Percentiles rank a stretch among this genome's conserved stretches.
phyloP scores from a whole-genome alignment of 2,797 vertebrate genomes.

The Coendou prehensilis region DNA sequence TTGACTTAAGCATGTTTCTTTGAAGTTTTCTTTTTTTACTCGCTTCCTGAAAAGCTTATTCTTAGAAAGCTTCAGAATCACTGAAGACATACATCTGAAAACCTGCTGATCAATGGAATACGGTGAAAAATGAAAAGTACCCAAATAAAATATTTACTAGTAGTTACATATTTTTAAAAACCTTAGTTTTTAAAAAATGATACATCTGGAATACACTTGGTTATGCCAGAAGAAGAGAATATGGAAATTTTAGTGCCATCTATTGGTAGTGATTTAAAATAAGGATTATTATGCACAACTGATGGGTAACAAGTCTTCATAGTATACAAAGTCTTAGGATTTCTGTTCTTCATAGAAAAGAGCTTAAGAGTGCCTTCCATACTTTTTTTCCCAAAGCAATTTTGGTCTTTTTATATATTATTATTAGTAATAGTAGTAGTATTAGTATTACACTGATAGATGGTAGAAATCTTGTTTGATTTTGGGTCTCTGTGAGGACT shows the following conservation, averaged over 20 bases:
- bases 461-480: constrained; percentile 73
- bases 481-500: constrained; percentile 54
- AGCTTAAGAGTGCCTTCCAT: background rate
- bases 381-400: background rate
- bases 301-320: background rate
- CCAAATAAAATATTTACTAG: background rate
- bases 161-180: background rate
- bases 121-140: background rate
- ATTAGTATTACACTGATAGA: constrained; percentile 56
- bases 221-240: constrained; percentile 1
- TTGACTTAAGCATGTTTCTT: background rate
- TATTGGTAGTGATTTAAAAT: constrained; percentile 36
- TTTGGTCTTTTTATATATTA: background rate
- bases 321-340: background rate
- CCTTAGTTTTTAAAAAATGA: background rate
- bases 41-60: background rate
- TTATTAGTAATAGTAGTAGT: background rate
- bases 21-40: background rate
- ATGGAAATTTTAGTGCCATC: constrained; percentile 59
- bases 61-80: background rate
- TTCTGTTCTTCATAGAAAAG: constrained; percentile 14
- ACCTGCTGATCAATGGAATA: background rate
- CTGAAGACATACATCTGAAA: background rate
- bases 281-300: background rate
- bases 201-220: background rate